Evolutionary conservation across 2,797 vertebrate species (phyloP), one percentile per base, ranked within the genome.

Genomic region (Gobio occitaniae): DNA sequence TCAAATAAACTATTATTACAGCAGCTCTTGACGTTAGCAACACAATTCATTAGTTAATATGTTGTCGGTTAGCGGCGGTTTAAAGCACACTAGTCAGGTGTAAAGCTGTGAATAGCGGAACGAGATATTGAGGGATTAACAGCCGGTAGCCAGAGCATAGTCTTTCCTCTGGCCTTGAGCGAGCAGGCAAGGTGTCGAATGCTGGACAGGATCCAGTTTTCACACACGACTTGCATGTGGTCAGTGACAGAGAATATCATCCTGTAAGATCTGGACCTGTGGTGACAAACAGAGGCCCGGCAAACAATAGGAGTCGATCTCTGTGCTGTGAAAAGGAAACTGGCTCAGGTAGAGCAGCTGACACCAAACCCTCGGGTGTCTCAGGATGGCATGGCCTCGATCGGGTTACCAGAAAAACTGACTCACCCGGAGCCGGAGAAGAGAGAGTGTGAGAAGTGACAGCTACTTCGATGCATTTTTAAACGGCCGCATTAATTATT

Each of bases 351-450:
- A 83, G 85, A 92, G 75, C 47, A 89, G 84, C 86, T 89, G 95
- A 95, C 95, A 95, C 93, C 88, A 91, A 93, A 93, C 94, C 92
- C 0, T 79, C 89, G 84, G 91, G 93, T 94, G 93, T 88, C 89
- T 41, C 65, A 29, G 81, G 83, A 93, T n/a, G 93, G n/a, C 77
- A 90, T 71, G 87, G 32, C 56, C 29, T 13, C 44, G 90, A 92
- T 95, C 92, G 19, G 88, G 94, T 95, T 96, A 94, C 95, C 93
- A 96, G 94, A 96, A 96, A 96, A 86, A 95, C 84, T 95, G 95
- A 97, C 92, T 96, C 95, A 96, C 92, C 36, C 65, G 84, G 88
- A 90, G 90, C 89, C 89, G 54, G 88, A 94, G 93, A 91, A 91
- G 94, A 91, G 89, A 95, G 93, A 95, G 94, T 95, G 91, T 63